Base-by-base conservation (phyloP, 2,113 vertebrate species). In the Corydoras maculifer region DNA sequence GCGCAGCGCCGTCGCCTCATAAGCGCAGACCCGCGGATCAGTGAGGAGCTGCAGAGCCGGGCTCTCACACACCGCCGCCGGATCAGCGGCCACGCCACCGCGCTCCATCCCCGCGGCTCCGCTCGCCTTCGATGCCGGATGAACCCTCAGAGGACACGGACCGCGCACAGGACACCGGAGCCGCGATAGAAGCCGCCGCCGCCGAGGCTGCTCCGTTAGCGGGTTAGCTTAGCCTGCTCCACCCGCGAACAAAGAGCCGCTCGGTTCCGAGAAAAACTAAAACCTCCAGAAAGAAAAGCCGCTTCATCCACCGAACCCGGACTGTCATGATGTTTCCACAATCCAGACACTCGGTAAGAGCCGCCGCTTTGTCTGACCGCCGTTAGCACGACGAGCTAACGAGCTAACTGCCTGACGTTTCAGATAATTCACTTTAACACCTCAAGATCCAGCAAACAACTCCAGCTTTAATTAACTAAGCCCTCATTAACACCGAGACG, bases 301-400 rank as follows among this genome's bases (percentile, higher is more conserved):
- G 35, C 35, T 43, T 5, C 1, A 43, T 5, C 35, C 35, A 43
- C 7, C 7, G 7, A 43, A 5, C 35, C 35, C 35, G 35, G 79
- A 69, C 80, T 90, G 90, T 88, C 90, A 90, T 91, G 90, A 91
- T 91, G 90, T 91, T 91, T 91, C 90, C 90, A 89, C 88, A 89
- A 88, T 89, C 90, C 54, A 90, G 90, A 81, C 90, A 91, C 86
- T 88, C 89, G 87, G 90, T 91, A 77, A 90, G 90, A 87, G 57
- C 12, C 55, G n/a, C 13, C 3, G 8, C 35, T 50, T 53, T 72
- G 9, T 43, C 35, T 30, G 14, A 35, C 60, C 14, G 71, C 30
- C 64, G 54, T 73, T 73, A 73, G 71, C 71, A 14, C 59, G 9
- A 58, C 11, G 55, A 12, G 72, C 72, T 74, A 74, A 61, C 68